phyloP scores from a whole-genome alignment of 2,888 invertebrate species.

The Drosophila barbarae region DNA sequence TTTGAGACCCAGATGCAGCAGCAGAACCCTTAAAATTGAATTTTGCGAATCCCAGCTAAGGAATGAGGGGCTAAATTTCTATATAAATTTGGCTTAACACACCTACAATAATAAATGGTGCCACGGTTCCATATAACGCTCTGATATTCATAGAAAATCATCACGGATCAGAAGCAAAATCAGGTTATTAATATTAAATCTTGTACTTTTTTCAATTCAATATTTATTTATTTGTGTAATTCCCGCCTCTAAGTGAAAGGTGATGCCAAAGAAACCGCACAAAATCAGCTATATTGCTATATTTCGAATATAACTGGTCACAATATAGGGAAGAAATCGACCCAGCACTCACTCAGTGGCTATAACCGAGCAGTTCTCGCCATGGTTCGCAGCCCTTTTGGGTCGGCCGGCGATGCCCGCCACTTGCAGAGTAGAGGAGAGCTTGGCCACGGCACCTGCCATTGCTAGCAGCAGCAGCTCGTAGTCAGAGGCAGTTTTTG shows the following conservation, averaged over 20 bases:
- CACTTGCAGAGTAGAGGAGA: constrained; percentile 18
- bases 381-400: constrained; percentile 24
- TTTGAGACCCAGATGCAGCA: not conserved
- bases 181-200: not conserved
- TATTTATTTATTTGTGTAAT: not conserved
- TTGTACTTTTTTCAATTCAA: not conserved
- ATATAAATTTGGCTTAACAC: not conserved
- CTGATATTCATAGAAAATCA: not conserved
- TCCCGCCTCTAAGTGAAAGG: not conserved
- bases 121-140: not conserved
- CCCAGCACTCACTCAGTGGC: not conserved
- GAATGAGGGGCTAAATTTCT: not conserved
- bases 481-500: not conserved
- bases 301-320: not conserved
- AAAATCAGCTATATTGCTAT: not conserved
- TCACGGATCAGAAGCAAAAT: not conserved
- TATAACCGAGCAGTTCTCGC: constrained; percentile 4
- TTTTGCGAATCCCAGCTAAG: not conserved
- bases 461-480: constrained; percentile 25
- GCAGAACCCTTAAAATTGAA: not conserved
- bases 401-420: constrained; percentile 30
- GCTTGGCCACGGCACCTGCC: constrained; percentile 25
- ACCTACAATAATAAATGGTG: too few species aligned
- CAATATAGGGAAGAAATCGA: not conserved
- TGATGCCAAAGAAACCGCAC: not conserved